These are phyloP conservation scores for Diprion similis DNA, from an alignment of 1,140 invertebrate genomes.

Conservation along the genomic window DNA sequence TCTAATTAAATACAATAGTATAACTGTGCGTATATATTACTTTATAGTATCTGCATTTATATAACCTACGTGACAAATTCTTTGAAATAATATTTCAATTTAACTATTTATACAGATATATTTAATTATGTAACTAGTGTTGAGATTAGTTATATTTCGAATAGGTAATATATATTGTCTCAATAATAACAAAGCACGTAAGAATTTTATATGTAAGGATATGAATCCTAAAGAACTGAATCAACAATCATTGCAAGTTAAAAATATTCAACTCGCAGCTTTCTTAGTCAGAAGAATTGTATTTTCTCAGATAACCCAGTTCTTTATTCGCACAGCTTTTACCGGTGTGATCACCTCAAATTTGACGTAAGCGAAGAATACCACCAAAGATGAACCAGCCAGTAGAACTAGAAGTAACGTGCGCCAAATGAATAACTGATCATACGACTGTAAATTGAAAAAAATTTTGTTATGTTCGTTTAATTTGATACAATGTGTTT, in stretches of 20 bases:
- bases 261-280: no score
- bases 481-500: background rate
- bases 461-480: constrained; percentile 20
- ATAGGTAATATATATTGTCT: no score
- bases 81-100: no score
- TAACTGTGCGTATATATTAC: background rate
- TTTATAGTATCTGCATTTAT: no score
- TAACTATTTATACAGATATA: constrained; percentile 20
- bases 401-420: constrained; percentile 60
- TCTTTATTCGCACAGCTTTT: constrained; percentile 53
- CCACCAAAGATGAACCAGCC: constrained; percentile 55
- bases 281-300: no score
- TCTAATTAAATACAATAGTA: constrained; percentile 17
- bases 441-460: constrained; percentile 63
- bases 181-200: no score
- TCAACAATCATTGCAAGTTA: no score
- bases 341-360: constrained; percentile 60
- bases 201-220: no score
- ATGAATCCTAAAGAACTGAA: no score
- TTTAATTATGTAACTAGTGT: constrained; percentile 30
- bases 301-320: constrained; percentile 49
- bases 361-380: constrained; percentile 61
- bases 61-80: no score
- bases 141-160: constrained; percentile 33
- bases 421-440: constrained; percentile 66